Evolutionary conservation across 2,113 vertebrate genomes (phyloP).

Genomic region (Sander vitreus): DNA sequence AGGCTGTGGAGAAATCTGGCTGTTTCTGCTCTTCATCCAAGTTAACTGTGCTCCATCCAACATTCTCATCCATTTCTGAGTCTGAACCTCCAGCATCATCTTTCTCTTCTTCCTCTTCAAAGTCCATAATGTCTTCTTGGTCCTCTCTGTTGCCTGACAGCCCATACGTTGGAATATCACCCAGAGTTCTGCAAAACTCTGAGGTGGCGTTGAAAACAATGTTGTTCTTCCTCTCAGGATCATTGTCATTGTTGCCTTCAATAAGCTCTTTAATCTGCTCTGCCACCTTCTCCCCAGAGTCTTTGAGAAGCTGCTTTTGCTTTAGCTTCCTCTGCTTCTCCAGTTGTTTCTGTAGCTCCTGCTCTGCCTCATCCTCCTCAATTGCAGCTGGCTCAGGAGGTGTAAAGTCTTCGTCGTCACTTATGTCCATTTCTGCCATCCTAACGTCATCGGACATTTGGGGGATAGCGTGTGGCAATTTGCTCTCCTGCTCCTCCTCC

Average conservation of each 20-base stretch:
- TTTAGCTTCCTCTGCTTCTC: conserved; percentile 90
- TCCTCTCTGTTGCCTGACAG: conserved; percentile 93
- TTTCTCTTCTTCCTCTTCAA: conserved; percentile 88
- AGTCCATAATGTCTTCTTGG: conserved; percentile 94
- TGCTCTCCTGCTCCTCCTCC: conserved; percentile 22
- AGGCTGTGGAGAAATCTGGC: conserved; percentile 88
- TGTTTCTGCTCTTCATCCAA: conserved; percentile 90
- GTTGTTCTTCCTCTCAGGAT: conserved; percentile 87
- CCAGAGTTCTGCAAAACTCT: conserved; percentile 92
- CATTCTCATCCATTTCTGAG: conserved; percentile 89
- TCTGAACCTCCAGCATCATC: conserved; percentile 86
- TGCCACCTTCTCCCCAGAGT: conserved; percentile 87
- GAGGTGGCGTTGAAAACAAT: conserved; percentile 94
- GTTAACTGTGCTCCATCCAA: conserved; percentile 94
- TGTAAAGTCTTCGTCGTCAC: conserved; percentile 84
- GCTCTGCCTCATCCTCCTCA: conserved; percentile 92
- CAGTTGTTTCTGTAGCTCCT: conserved; percentile 92
- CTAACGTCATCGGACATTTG: conserved; percentile 87
- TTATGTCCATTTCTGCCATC: conserved; percentile 92
- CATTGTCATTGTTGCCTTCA: conserved; percentile 62
- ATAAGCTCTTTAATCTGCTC: conserved; percentile 62
- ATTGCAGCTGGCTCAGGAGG: conserved; percentile 73
- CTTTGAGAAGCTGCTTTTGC: conserved; percentile 87
- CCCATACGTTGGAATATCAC: conserved; percentile 94
- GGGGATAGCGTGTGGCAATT: neutral